Evolutionary conservation across 2,888 invertebrate genomes (phyloP).

Genomic region (Encarsia formosa): DNA sequence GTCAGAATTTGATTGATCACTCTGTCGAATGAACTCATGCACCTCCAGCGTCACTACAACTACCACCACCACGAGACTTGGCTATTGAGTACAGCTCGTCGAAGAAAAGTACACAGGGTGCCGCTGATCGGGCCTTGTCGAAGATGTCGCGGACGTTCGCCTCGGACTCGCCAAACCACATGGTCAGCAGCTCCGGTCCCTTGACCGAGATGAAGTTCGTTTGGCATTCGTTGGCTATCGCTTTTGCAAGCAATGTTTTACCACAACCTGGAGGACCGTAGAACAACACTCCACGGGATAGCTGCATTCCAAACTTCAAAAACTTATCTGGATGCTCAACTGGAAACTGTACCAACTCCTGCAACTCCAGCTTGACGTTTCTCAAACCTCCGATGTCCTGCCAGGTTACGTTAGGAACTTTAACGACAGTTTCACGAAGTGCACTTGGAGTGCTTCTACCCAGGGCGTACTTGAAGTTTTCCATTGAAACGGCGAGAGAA

Average conservation of each 20-base stretch:
- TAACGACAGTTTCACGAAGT: conserved; percentile 96
- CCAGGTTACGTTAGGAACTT: conserved; percentile 98
- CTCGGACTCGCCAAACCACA: conserved; percentile 99
- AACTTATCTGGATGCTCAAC: conserved; percentile 99
- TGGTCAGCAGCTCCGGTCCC: conserved; percentile 94
- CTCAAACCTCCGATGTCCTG: conserved; percentile 96
- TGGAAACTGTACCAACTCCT: conserved; percentile 98
- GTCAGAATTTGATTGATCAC: conserved; percentile 99
- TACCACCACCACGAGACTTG: conserved; percentile 95
- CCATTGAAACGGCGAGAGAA: conserved; percentile 97
- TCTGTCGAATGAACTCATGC: conserved; percentile 97
- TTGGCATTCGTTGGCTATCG: conserved; percentile 99
- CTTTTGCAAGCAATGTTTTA: conserved; percentile 91
- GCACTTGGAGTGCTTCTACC: conserved; percentile 98
- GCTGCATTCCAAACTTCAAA: conserved; percentile 99
- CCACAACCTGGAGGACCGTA: conserved; percentile 98
- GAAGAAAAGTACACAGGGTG: conserved; percentile 98
- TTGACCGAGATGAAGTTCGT: conserved; percentile 99
- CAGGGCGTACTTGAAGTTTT: conserved; percentile 99
- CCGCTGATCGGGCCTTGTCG: conserved; percentile 98
- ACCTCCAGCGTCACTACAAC: conserved; percentile 97
- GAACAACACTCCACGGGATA: conserved; percentile 95
- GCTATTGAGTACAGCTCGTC: conserved; percentile 99
- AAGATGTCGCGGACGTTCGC: conserved; percentile 99
- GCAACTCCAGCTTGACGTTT: conserved; percentile 93